Percentiles rank a stretch among this genome's conserved stretches.
These are phyloP conservation scores for Tiliacea aurago DNA, from an alignment of 2,888 invertebrate species.

Conservation along the genomic window DNA sequence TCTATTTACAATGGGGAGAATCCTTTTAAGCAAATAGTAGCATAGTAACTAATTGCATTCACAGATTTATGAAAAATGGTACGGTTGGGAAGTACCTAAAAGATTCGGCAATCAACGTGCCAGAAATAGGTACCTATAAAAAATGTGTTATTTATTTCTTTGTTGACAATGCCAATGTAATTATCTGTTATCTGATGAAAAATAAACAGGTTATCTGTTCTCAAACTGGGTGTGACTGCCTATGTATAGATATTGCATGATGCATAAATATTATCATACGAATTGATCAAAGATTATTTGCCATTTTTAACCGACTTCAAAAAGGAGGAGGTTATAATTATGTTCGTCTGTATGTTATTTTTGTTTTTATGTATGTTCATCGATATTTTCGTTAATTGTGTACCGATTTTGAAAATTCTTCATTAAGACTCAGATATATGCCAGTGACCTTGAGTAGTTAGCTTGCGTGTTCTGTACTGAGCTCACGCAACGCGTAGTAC, in stretches of 20 bases:
- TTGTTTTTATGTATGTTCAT: no score
- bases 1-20: no score
- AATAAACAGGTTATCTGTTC: conserved; percentile 33
- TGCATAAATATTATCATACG: conserved; percentile 34
- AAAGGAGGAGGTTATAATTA: no score
- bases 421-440: no score
- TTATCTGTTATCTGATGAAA: conserved; percentile 17
- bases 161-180: conserved; percentile 22
- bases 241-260: conserved; percentile 23
- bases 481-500: no score
- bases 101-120: not conserved
- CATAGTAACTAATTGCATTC: no score
- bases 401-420: no score
- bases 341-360: no score
- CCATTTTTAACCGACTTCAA: not conserved
- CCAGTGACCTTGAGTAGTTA: no score
- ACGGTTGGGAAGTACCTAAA: not conserved
- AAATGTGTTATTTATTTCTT: not conserved
- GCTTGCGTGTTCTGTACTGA: no score
- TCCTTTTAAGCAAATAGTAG: no score
- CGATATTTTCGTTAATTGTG: no score
- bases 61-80: not conserved
- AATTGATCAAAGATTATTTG: conserved; percentile 8
- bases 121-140: not conserved
- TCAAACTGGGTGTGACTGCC: conserved; percentile 35